Percentiles rank a stretch among this genome's conserved stretches.
Conservation (phyloP, 2,797 vertebrate genomes). For the Gallinago nigripennis region DNA sequence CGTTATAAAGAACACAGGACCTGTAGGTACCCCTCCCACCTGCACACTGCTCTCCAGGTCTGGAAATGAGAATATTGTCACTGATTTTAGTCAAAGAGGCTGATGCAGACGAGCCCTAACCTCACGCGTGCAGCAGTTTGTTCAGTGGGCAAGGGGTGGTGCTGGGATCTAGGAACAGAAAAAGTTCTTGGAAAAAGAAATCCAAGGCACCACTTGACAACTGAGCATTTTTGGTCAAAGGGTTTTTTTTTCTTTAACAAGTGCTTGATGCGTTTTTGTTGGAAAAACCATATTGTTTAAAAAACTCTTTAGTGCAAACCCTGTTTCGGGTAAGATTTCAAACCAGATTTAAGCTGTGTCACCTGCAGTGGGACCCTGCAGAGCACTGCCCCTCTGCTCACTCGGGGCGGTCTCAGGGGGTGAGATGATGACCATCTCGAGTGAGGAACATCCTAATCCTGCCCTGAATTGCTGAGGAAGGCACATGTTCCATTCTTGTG, state of each 20-base stretch:
- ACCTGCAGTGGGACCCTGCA: background rate
- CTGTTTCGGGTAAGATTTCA: too few relatives aligned
- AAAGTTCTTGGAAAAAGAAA: background rate
- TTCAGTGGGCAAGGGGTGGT: background rate
- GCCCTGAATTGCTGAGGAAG: background rate
- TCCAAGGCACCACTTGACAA: background rate
- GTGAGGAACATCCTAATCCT: accelerated
- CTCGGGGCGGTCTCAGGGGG: accelerated
- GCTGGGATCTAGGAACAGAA: background rate
- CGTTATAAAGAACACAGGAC: background rate
- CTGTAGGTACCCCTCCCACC: background rate
- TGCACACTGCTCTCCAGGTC: accelerated
- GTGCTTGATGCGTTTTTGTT: background rate
- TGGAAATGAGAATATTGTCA: background rate
- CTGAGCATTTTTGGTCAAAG: background rate
- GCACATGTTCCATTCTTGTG: background rate
- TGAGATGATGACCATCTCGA: accelerated
- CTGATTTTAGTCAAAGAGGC: background rate
- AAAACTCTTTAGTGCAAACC: background rate
- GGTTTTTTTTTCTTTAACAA: background rate
- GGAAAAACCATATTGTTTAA: background rate
- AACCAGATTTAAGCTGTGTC: background rate
- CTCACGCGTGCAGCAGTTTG: accelerated
- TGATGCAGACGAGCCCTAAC: too few relatives aligned
- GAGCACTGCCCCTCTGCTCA: background rate